phyloP scores from a whole-genome alignment of 2,797 vertebrate genomes.

The Ambastaia sidthimunki region DNA sequence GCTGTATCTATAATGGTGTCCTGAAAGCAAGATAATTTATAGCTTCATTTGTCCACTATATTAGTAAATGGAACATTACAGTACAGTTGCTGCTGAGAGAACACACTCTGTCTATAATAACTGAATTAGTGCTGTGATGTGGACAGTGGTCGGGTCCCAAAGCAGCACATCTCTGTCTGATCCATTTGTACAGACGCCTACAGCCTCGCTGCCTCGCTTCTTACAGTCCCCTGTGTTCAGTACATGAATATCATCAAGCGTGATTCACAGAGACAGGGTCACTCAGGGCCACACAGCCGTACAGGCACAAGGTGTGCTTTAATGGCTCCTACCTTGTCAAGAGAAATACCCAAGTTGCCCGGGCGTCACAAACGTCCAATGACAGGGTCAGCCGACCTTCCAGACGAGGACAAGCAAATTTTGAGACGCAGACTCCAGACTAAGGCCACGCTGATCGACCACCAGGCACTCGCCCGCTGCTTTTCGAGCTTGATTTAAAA shows the following conservation, averaged over 20 bases:
- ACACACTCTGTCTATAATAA: constrained; percentile 7
- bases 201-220: constrained; percentile 24
- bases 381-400: constrained; percentile 55
- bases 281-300: constrained; percentile 38
- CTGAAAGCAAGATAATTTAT: not conserved
- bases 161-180: constrained; percentile 19
- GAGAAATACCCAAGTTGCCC: constrained; percentile 46
- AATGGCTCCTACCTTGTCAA: constrained; percentile 65
- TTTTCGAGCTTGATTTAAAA: constrained; percentile 28
- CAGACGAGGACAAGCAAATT: constrained; percentile 38
- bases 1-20: not conserved
- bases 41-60: not conserved
- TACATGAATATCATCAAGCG: constrained; percentile 47
- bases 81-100: not conserved
- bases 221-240: constrained; percentile 19
- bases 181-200: constrained; percentile 45
- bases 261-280: constrained; percentile 55
- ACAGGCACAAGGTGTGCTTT: constrained; percentile 50
- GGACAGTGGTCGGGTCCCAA: not conserved
- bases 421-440: constrained; percentile 22
- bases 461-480: constrained; percentile 15
- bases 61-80: not conserved
- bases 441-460: constrained; percentile 7
- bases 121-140: not conserved
- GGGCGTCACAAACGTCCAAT: constrained; percentile 37